Conservation (phyloP, 2,888 invertebrate species). For the Drosophila barbarae region DNA sequence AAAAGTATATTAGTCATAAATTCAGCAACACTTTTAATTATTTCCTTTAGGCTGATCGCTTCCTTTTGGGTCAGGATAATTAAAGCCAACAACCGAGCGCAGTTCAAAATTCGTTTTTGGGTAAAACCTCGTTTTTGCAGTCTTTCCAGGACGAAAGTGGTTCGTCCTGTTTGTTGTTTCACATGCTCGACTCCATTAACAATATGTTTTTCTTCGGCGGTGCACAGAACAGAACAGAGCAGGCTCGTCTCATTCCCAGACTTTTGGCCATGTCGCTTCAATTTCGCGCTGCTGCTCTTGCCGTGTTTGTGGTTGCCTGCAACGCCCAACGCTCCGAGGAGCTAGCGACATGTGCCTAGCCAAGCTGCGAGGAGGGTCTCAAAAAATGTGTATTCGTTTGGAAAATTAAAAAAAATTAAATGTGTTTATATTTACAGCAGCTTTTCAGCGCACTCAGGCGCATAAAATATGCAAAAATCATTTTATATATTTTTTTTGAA, state of each 20-base stretch:
- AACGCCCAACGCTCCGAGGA: slow-evolving; percentile 32
- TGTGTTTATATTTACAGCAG: slow-evolving; percentile 58
- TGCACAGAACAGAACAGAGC: slow-evolving; percentile 15
- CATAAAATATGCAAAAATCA: slow-evolving; percentile 34
- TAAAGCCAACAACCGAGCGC: slow-evolving; percentile 17
- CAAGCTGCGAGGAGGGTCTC: slow-evolving; percentile 23
- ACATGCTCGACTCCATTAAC: slow-evolving; percentile 72
- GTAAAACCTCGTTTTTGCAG: slow-evolving; percentile 13
- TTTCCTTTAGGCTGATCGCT: slow-evolving; percentile 1
- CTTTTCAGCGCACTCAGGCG: slow-evolving; percentile 12
- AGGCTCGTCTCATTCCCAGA: neutral
- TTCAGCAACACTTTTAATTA: slow-evolving; percentile 15
- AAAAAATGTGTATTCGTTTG: slow-evolving; percentile 66
- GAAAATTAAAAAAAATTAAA: slow-evolving; percentile 71
- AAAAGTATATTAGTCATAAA: slow-evolving; percentile 7
- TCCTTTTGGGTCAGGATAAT: slow-evolving; percentile 4
- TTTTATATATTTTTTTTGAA: neutral
- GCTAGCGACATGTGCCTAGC: slow-evolving; percentile 34
- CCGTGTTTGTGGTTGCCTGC: slow-evolving; percentile 42
- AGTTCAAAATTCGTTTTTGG: slow-evolving; percentile 1
- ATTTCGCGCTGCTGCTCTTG: slow-evolving; percentile 41
- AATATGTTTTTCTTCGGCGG: slow-evolving; percentile 65
- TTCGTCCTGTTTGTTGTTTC: slow-evolving; percentile 63
- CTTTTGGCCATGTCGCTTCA: slow-evolving; percentile 40
- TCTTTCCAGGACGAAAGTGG: slow-evolving; percentile 10